Evolutionary conservation across 2,888 invertebrate species (phyloP).

Genomic region (Ophioninae sp.): DNA sequence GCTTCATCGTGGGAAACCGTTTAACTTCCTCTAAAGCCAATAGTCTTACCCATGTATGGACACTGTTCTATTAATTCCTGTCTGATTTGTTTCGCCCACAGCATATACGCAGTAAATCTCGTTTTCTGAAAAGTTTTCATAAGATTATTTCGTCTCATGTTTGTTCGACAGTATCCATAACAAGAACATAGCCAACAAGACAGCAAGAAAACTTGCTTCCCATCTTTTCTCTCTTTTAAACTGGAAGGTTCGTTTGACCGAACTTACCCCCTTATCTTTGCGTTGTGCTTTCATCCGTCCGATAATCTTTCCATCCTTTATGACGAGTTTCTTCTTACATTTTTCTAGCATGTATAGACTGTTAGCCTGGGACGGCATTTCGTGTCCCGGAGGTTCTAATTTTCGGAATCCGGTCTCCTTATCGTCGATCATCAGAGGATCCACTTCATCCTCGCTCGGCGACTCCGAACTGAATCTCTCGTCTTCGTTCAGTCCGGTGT

Average conservation of each 20-base stretch:
- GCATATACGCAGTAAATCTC: constrained; percentile 93
- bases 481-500: constrained; percentile 73
- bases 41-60: constrained; percentile 86
- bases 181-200: background rate
- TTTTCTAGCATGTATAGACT: constrained; percentile 91
- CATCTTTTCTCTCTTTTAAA: background rate
- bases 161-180: background rate
- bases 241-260: background rate
- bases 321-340: constrained; percentile 87
- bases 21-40: background rate
- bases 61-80: constrained; percentile 87
- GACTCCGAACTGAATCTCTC: constrained; percentile 76
- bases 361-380: constrained; percentile 82
- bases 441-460: constrained; percentile 78
- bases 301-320: constrained; percentile 86
- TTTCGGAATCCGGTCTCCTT: constrained; percentile 82
- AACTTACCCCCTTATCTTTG: constrained; percentile 88
- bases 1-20: background rate
- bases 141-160: background rate
- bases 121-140: constrained; percentile 82
- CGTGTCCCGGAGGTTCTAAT: constrained; percentile 81
- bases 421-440: constrained; percentile 79
- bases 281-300: constrained; percentile 89
- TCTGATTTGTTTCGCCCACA: constrained; percentile 93
- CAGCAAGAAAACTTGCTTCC: no score